These are phyloP conservation scores for Tragulus kanchil DNA, from an alignment of 2,113 vertebrate species.

Conservation along the genomic window DNA sequence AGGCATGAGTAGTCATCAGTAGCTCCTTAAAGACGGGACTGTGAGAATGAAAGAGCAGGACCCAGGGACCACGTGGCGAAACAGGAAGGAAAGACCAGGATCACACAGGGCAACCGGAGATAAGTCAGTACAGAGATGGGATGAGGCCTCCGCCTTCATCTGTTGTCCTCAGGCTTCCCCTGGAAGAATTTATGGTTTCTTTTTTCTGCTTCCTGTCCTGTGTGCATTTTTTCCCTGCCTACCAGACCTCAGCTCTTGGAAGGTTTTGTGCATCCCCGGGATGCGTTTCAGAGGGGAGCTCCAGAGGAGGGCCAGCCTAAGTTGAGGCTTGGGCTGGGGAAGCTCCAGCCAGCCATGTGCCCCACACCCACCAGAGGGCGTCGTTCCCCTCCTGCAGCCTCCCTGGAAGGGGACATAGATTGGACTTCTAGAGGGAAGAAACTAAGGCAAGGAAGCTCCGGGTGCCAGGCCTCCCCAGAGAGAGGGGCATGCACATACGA, in stretches of 20 bases:
- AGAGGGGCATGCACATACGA: neutral
- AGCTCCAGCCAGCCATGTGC: neutral
- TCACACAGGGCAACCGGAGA: neutral
- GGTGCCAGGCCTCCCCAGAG: neutral
- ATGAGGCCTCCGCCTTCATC: neutral
- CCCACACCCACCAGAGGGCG: constrained; percentile 70
- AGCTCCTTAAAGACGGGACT: neutral
- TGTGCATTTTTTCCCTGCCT: neutral
- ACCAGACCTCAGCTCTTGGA: neutral
- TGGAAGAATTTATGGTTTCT: neutral
- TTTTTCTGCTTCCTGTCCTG: neutral
- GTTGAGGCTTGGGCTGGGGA: neutral
- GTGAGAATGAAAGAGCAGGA: neutral
- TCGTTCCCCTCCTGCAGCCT: neutral
- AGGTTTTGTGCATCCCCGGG: neutral
- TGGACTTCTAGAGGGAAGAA: neutral
- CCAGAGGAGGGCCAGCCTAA: neutral
- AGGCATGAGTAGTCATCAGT: neutral
- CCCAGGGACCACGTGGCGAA: neutral
- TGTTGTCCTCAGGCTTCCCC: neutral
- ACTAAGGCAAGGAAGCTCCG: neutral
- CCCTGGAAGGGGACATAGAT: neutral
- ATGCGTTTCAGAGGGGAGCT: neutral
- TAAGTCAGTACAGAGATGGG: neutral
- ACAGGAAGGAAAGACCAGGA: neutral